A percentile compares a stretch with the other conserved stretches of the same genome.
Conservation (phyloP, 2,888 invertebrate species). For the Hypolimnas misippus region DNA sequence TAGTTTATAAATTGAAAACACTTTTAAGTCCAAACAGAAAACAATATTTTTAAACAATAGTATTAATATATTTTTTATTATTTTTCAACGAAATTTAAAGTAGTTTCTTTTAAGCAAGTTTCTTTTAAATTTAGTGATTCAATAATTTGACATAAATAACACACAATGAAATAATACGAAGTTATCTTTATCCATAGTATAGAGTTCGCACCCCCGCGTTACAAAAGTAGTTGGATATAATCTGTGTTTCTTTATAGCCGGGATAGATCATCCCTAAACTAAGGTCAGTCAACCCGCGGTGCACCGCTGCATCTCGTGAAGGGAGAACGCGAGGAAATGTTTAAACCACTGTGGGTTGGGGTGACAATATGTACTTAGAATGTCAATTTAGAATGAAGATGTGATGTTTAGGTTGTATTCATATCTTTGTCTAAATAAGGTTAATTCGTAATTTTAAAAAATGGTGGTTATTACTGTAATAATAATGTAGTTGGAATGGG, state of each 20-base stretch:
- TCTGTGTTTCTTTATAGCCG: conserved; percentile 19
- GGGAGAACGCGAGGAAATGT: conserved; percentile 46
- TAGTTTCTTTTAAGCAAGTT: too few species aligned
- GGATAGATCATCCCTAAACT: conserved; percentile 33
- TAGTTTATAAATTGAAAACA: too few species aligned
- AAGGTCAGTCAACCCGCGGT: conserved; percentile 55
- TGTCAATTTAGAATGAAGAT: not conserved
- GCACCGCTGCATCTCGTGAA: conserved; percentile 53
- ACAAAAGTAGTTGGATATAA: conserved; percentile 7
- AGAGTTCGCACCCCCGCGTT: not conserved
- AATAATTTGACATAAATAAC: not conserved
- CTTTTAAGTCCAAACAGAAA: too few species aligned
- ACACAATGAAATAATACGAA: not conserved
- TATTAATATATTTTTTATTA: too few species aligned
- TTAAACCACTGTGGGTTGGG: conserved; percentile 22
- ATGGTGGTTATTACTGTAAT: too few species aligned
- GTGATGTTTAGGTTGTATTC: not conserved
- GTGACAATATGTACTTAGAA: conserved; percentile 20
- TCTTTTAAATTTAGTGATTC: too few species aligned
- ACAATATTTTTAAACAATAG: too few species aligned
- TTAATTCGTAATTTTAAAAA: too few species aligned
- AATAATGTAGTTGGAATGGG: too few species aligned
- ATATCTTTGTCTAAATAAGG: not conserved
- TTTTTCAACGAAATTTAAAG: too few species aligned
- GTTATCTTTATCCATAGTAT: too few species aligned